These are phyloP conservation scores for Acanthurus tractus DNA, from an alignment of 2,797 vertebrate species.

Conservation along the genomic window DNA sequence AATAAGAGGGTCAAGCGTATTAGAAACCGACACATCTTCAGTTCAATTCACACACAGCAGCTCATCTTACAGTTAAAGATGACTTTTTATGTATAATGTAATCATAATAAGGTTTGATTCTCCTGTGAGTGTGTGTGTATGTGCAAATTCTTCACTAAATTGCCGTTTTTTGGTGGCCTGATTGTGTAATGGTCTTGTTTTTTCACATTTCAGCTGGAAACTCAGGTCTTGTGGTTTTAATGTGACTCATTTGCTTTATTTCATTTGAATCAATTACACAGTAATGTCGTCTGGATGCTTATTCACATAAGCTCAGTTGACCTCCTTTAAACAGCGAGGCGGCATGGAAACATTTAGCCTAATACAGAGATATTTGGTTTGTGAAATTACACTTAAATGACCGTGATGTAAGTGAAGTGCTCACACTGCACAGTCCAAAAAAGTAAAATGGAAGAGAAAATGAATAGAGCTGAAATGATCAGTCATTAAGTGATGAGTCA, in stretches of 20 bases:
- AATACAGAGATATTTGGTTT: conserved; percentile 62
- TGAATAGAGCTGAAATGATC: no score
- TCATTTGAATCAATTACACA: conserved; percentile 53
- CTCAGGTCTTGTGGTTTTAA: conserved; percentile 49
- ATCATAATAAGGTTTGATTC: not conserved
- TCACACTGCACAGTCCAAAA: conserved; percentile 2
- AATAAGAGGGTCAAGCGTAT: conserved; percentile 24
- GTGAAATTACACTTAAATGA: conserved; percentile 54
- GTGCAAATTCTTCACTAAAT: not conserved
- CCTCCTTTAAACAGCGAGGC: conserved; percentile 44
- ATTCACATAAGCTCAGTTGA: conserved; percentile 37
- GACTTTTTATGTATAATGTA: not conserved
- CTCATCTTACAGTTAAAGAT: conserved; percentile 17
- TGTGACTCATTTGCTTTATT: conserved; percentile 56
- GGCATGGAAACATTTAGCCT: conserved; percentile 62
- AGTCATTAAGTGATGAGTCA: not conserved
- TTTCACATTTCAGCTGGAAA: conserved; percentile 28
- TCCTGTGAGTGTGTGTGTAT: not conserved
- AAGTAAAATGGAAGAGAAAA: no score
- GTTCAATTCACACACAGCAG: not conserved
- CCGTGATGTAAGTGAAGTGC: conserved; percentile 39
- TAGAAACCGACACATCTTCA: not conserved
- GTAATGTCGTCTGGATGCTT: conserved; percentile 38
- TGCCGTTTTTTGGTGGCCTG: not conserved
- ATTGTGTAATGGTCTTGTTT: conserved; percentile 34